These are phyloP conservation scores for Parotocinclus haroldoi DNA, from an alignment of 2,797 vertebrate species.

Conservation along the genomic window DNA sequence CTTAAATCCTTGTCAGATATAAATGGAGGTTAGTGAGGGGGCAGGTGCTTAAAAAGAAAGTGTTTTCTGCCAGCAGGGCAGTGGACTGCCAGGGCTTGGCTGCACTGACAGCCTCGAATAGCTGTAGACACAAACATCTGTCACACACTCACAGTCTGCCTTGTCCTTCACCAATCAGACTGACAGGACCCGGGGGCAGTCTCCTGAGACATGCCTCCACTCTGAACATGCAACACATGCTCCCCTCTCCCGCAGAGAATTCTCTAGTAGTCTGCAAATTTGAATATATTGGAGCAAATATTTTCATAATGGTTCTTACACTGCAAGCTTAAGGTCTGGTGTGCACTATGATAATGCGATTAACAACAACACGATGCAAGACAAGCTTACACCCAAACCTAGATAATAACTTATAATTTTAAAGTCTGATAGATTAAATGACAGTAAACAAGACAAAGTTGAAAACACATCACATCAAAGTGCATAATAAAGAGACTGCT, in stretches of 20 bases:
- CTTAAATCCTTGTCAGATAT: constrained; percentile 29
- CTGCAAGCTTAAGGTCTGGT: no score
- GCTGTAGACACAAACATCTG: constrained; percentile 59
- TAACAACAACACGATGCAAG: no score
- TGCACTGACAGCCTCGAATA: constrained; percentile 59
- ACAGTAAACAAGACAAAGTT: constrained; percentile 31
- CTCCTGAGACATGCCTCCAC: constrained; percentile 26
- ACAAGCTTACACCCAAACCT: no score
- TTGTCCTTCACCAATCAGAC: constrained; percentile 47
- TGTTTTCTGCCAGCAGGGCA: constrained; percentile 30
- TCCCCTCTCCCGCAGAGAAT: constrained; percentile 4
- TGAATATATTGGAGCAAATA: constrained; percentile 2
- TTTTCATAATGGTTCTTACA: no score
- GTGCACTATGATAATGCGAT: no score
- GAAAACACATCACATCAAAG: constrained; percentile 33
- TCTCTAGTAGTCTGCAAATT: constrained; percentile 1
- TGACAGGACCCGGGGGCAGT: constrained; percentile 45
- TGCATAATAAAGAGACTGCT: constrained; percentile 29
- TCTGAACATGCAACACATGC: constrained; percentile 33
- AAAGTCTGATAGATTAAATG: constrained; percentile 20
- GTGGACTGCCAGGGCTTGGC: constrained; percentile 15
- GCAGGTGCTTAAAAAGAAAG: constrained; percentile 29
- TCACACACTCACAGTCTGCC: constrained; percentile 51
- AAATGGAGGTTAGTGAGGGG: constrained; percentile 40
- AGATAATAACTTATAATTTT: background rate